phyloP scores from a whole-genome alignment of 2,797 vertebrate genomes.

The Craterocephalus amniculus region DNA sequence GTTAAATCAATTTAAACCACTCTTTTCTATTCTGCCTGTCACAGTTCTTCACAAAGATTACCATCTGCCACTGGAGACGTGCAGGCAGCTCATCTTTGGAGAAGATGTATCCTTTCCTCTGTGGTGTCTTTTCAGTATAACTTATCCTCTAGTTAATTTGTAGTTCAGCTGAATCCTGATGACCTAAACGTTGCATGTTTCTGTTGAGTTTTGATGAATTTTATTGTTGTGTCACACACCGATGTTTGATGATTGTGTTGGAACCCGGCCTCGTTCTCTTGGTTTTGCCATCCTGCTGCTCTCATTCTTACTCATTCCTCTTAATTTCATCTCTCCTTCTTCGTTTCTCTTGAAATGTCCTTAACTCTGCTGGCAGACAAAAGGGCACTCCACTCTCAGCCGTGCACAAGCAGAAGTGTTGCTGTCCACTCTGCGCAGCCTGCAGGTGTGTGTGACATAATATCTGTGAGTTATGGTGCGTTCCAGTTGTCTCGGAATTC shows the following conservation, averaged over 20 bases:
- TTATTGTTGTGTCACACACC: constrained; percentile 10
- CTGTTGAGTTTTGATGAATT: constrained; percentile 4
- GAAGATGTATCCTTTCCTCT: constrained; percentile 82
- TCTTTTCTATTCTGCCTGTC: constrained; percentile 31
- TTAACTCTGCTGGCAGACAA: constrained; percentile 75
- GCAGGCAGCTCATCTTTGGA: constrained; percentile 82
- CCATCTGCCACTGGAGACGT: constrained; percentile 82
- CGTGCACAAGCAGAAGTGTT: constrained; percentile 75
- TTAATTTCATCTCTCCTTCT: constrained; percentile 20
- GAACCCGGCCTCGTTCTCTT: not conserved
- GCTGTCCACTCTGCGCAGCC: constrained; percentile 69
- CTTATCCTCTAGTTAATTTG: constrained; percentile 2
- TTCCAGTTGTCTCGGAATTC: too few relatives aligned
- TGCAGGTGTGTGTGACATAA: constrained; percentile 70
- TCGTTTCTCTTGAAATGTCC: constrained; percentile 44
- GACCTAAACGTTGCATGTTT: not conserved
- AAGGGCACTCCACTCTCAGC: constrained; percentile 72
- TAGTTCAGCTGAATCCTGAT: not conserved
- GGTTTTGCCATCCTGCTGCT: not conserved
- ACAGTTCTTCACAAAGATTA: constrained; percentile 80
- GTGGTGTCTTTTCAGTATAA: constrained; percentile 10
- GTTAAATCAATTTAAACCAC: constrained; percentile 30
- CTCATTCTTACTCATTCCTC: constrained; percentile 8
- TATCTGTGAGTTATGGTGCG: not conserved
- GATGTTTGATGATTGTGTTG: constrained; percentile 12